Conservation (phyloP, 2,797 vertebrate species). For the Chiroxiphia lanceolata region DNA sequence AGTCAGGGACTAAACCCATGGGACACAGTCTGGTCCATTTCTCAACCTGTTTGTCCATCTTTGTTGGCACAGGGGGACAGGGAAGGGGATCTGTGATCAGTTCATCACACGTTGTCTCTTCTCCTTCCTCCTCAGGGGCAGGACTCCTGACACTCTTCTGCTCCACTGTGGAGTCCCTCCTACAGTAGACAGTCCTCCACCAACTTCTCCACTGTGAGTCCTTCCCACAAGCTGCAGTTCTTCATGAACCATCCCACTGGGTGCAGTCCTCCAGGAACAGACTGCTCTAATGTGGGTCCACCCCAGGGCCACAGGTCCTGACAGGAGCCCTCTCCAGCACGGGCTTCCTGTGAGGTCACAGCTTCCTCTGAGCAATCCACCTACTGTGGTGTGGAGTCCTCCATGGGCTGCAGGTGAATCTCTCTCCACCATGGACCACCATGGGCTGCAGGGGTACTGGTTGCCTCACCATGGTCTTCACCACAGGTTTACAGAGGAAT, state of each 20-base stretch:
- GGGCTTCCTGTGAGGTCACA: not conserved
- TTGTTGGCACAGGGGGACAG: fast-evolving
- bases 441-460: not conserved
- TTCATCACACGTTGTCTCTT: not conserved
- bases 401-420: not conserved
- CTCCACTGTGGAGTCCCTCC: not conserved
- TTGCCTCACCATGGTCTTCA: not conserved
- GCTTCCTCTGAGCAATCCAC: not conserved
- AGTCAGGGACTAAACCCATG: not conserved
- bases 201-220: too few relatives aligned
- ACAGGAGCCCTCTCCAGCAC: not conserved
- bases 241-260: not conserved
- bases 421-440: not conserved
- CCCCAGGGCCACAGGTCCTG: too few relatives aligned
- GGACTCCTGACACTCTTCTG: not conserved
- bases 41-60: not conserved
- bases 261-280: not conserved
- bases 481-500: not conserved
- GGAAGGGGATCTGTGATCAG: not conserved
- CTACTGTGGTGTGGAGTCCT: not conserved
- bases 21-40: not conserved
- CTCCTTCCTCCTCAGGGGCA: not conserved
- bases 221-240: not conserved
- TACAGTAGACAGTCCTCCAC: not conserved
- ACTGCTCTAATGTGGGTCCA: not conserved